Conservation (phyloP, 1,140 invertebrate species). For the Trichogramma pretiosum region DNA sequence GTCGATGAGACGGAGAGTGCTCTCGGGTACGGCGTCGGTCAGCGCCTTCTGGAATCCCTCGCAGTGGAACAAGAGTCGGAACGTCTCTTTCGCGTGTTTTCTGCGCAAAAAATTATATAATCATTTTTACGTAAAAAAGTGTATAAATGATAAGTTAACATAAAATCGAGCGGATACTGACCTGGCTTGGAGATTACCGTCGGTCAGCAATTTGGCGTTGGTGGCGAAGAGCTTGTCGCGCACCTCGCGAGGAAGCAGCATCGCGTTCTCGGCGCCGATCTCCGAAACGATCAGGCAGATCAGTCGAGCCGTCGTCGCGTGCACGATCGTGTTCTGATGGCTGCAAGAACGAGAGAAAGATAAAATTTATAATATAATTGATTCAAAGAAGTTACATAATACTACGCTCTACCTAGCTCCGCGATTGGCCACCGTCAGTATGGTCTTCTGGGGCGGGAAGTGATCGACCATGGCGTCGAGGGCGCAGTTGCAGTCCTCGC, state of each 20-base stretch:
- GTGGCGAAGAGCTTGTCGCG: slow-evolving; percentile 71
- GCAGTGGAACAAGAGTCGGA: slow-evolving; percentile 51
- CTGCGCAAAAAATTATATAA: slow-evolving; percentile 45
- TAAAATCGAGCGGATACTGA: too few species aligned
- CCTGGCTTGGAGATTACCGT: slow-evolving; percentile 80
- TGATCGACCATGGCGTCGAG: slow-evolving; percentile 71
- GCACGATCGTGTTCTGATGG: slow-evolving; percentile 79
- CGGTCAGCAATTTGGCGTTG: slow-evolving; percentile 72
- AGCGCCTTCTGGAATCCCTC: slow-evolving; percentile 56
- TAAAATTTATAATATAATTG: slow-evolving; percentile 20
- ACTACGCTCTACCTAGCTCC: slow-evolving; percentile 52
- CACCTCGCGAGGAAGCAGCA: slow-evolving; percentile 67
- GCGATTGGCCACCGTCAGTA: slow-evolving; percentile 51
- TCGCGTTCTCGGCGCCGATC: slow-evolving; percentile 63
- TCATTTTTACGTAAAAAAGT: too few species aligned
- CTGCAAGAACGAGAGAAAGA: too few species aligned
- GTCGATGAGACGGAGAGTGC: slow-evolving; percentile 56
- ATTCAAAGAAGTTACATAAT: background rate
- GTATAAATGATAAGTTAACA: background rate
- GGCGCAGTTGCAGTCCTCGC: slow-evolving; percentile 76
- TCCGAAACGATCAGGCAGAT: slow-evolving; percentile 60
- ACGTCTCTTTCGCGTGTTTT: slow-evolving; percentile 59
- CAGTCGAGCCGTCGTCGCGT: slow-evolving; percentile 71
- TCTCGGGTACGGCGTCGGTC: slow-evolving; percentile 56
- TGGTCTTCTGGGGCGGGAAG: slow-evolving; percentile 51